These are phyloP conservation scores for Limnephilus auricula DNA, from an alignment of 2,888 invertebrate genomes.

Conservation along the genomic window DNA sequence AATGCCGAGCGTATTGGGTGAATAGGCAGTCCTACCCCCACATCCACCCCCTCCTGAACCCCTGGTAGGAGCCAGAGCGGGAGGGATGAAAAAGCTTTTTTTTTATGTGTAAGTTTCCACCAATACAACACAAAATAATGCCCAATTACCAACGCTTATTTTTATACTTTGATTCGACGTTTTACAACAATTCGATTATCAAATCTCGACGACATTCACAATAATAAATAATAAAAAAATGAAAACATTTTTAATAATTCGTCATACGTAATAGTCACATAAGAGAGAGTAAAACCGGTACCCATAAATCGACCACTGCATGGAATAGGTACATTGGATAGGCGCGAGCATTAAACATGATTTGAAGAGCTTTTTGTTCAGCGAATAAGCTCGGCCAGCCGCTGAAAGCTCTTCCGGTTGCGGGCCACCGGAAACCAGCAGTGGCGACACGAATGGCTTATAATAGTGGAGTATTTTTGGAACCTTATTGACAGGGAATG, in stretches of 20 bases:
- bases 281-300: not conserved
- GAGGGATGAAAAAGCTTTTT: not conserved
- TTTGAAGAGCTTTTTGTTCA: not conserved
- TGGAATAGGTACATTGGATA: not conserved
- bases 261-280: not conserved
- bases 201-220: not conserved
- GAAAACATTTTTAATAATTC: not conserved
- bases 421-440: slow-evolving; percentile 22
- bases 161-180: not conserved
- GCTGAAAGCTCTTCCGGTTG: slow-evolving; percentile 28
- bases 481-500: not conserved
- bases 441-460: slow-evolving; percentile 8
- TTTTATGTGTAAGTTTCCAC: not conserved
- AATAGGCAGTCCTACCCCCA: not conserved
- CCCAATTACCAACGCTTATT: not conserved
- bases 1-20: not conserved
- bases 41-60: not conserved
- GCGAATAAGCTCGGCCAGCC: not conserved
- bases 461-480: not conserved
- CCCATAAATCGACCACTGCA: not conserved
- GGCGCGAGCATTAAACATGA: not conserved
- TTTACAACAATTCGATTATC: not conserved
- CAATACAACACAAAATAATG: not conserved
- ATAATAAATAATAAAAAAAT: no score
- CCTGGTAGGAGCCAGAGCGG: not conserved